Evolutionary conservation across 2,113 vertebrate species (phyloP).

Genomic region (Halcyon malimbica): DNA sequence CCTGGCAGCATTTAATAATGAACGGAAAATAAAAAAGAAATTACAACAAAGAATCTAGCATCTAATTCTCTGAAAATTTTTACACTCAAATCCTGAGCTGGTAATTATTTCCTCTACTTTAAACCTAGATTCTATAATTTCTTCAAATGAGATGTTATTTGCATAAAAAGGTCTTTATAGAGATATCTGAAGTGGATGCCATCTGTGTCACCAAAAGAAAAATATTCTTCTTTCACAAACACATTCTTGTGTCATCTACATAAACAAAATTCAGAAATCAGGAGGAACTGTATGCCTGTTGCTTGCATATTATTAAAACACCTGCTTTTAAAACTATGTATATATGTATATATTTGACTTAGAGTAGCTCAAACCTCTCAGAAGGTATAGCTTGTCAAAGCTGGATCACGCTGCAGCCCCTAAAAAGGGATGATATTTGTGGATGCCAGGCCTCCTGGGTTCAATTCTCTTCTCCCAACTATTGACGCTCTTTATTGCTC

Average conservation of each 20-base stretch:
- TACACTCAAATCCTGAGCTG: background rate
- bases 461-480: slow-evolving; percentile 11
- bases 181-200: background rate
- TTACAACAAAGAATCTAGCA: background rate
- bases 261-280: background rate
- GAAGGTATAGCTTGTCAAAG: background rate
- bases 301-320: background rate
- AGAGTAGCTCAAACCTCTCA: background rate
- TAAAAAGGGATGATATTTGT: background rate
- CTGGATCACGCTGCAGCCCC: background rate
- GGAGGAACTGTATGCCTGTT: background rate
- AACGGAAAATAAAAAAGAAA: background rate
- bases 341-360: background rate
- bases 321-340: background rate
- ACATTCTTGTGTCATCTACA: background rate
- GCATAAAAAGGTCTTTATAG: background rate
- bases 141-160: background rate
- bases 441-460: background rate
- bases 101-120: background rate
- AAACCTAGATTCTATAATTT: background rate
- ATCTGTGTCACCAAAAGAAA: background rate
- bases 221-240: background rate
- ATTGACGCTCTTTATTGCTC: background rate
- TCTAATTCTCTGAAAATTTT: background rate
- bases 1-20: background rate